Conservation (phyloP, 1,140 invertebrate genomes). For the Penaeus japonicus region DNA sequence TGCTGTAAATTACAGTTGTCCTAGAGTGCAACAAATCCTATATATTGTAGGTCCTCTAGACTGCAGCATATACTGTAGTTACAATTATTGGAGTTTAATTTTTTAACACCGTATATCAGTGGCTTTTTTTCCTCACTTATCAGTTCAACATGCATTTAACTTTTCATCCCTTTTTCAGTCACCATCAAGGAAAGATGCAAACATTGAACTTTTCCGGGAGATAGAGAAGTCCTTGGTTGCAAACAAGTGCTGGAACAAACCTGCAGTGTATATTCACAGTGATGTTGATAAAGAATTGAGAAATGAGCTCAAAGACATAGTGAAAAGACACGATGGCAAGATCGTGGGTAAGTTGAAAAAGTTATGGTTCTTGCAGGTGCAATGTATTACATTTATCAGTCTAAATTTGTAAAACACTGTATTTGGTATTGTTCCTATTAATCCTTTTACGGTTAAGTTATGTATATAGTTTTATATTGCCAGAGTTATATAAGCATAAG, state of each 20-base stretch:
- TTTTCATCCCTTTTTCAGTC: conserved; percentile 71
- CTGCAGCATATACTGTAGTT: no score
- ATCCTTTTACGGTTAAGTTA: no score
- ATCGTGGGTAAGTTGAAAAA: conserved; percentile 65
- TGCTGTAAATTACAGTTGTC: no score
- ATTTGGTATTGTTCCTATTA: no score
- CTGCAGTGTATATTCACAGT: conserved; percentile 80
- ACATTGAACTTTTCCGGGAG: conserved; percentile 92
- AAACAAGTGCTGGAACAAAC: conserved; percentile 80
- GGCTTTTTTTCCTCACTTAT: no score
- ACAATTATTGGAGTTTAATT: no score
- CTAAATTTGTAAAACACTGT: not conserved
- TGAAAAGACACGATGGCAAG: conserved; percentile 85
- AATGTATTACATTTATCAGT: not conserved
- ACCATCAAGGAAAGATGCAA: conserved; percentile 87
- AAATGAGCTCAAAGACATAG: conserved; percentile 85
- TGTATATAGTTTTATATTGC: no score
- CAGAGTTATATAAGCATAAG: no score
- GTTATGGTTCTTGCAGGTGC: no score
- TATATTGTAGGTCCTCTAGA: no score
- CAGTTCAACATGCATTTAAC: not conserved
- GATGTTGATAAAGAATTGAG: conserved; percentile 85
- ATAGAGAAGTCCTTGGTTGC: conserved; percentile 87
- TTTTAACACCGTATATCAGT: no score
- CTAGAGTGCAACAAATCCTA: no score